A percentile compares a stretch with the other conserved stretches of the same genome.
These are phyloP conservation scores for Acrocephalus scirpaceus DNA, from an alignment of 2,797 vertebrate genomes.

Conservation along the genomic window DNA sequence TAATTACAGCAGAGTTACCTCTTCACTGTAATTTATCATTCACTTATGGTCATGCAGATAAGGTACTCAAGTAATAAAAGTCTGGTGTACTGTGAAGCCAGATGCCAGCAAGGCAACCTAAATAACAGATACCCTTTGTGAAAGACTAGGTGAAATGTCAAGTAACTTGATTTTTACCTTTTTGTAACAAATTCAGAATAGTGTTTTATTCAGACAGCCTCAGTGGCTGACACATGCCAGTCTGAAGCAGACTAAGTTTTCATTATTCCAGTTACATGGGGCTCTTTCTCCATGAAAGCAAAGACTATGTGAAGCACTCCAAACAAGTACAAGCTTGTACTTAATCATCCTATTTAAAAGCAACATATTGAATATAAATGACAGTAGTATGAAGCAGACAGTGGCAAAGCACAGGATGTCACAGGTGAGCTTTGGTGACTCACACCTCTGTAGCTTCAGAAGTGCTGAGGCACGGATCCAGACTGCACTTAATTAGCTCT, in stretches of 20 bases:
- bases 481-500: not conserved
- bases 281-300: not conserved
- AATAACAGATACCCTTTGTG: not conserved
- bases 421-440: not conserved
- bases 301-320: not conserved
- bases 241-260: not conserved
- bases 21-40: conserved; percentile 7
- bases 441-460: not conserved
- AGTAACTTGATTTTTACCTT: not conserved
- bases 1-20: conserved; percentile 1
- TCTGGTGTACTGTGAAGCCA: not conserved
- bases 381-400: not conserved
- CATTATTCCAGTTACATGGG: not conserved
- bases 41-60: not conserved
- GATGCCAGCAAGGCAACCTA: conserved; percentile 21
- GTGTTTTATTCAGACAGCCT: not conserved
- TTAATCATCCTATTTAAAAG: not conserved
- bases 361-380: not conserved
- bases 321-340: not conserved
- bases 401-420: not conserved
- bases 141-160: not conserved
- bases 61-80: conserved; percentile 15
- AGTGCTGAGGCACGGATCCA: not conserved
- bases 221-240: not conserved
- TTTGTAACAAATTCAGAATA: not conserved